Base-by-base conservation (phyloP, 2,113 vertebrate species). In the Ursus arctos region DNA sequence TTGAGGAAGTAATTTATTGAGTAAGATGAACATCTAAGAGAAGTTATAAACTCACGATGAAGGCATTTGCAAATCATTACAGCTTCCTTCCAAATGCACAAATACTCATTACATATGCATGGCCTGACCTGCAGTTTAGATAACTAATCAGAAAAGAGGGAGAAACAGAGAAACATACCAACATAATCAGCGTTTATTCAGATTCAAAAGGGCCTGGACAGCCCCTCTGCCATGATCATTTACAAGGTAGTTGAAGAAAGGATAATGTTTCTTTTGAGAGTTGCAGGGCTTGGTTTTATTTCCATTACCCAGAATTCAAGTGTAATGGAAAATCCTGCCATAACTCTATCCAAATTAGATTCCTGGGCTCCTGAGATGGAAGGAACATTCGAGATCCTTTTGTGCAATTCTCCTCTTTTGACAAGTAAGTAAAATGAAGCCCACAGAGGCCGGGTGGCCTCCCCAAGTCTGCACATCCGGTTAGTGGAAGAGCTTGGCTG, bases 71-170 rank as follows among this genome's bases (percentile, higher is more conserved):
- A 95, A 92, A 88, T 88, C 53, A 91, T 94, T 91, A 67, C 11
- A 43, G 55, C 43, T 91, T 53, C 49, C 69, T 95, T 95, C 26
- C 53, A 40, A 87, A 74, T 49, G 49, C 47, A 76, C 61, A 94
- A 88, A 93, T 36, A 93, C 51, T 97, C 65, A 96, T 93, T 96
- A 84, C 13, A 22, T 36, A 94, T 96, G 88, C 76, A 93, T 10
- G 7, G 18, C 63, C 74, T 95, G 95, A 87, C 79, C 67, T 94
- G 80, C 74, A 80, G 94, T 96, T 95, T 90, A 89, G 87, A 72
- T 91, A 92, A 96, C 28, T 90, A 93, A 97, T 84, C 71, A 94
- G 90, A 92, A 92, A 95, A 76, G 21, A 91, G 36, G 57, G 55
- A 92, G 81, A 85, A 87, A 83, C 24, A 43, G 84, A 53, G 89